Percentiles rank a stretch among this genome's conserved stretches.
Conservation (phyloP, 2,113 vertebrate species). For the Proteles cristata region DNA sequence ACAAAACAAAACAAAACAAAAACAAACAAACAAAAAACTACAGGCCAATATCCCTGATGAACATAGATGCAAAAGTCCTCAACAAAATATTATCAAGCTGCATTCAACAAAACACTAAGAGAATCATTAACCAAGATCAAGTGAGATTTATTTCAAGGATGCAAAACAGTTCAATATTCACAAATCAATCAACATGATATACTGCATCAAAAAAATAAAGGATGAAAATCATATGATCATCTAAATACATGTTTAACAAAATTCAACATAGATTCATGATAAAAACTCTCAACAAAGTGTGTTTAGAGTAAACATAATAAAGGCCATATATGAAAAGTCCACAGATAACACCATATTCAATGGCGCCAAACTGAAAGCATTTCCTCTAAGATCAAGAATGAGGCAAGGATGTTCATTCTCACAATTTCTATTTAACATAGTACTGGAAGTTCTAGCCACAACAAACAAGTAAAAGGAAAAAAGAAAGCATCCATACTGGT, state of each 20-base stretch:
- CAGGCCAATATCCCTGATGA: background rate
- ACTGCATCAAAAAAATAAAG: background rate
- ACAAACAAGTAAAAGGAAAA: background rate
- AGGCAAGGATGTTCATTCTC: background rate
- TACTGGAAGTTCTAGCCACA: background rate
- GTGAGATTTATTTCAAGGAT: background rate
- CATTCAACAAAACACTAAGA: background rate
- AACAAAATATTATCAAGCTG: background rate
- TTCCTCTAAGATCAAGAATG: background rate
- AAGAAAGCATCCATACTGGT: background rate
- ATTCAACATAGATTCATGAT: background rate
- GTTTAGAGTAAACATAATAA: background rate
- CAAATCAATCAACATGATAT: background rate
- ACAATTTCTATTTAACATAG: background rate
- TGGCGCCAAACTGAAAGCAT: background rate
- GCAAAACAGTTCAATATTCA: background rate
- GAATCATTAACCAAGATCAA: background rate
- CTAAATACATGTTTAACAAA: background rate
- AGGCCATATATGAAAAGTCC: background rate
- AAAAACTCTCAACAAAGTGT: background rate
- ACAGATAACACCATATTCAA: background rate
- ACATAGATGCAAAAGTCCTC: background rate
- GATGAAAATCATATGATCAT: background rate
- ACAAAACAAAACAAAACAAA: background rate
- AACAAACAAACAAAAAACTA: background rate